Conservation (phyloP, 2,113 vertebrate genomes). For the Lucifuga dentata region DNA sequence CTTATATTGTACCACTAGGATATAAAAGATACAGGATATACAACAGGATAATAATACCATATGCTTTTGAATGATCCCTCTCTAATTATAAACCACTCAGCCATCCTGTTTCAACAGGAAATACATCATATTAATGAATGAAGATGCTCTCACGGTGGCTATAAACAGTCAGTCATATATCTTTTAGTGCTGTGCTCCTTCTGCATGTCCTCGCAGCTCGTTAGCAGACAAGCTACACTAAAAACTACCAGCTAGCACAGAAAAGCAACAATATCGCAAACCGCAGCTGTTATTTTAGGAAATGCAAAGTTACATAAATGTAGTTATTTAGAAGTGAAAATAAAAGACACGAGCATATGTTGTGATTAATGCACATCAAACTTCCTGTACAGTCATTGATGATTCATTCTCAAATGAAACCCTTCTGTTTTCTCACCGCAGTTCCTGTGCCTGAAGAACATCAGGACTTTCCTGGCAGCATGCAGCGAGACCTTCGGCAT, state of each 20-base stretch:
- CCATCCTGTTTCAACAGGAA: conserved; percentile 38
- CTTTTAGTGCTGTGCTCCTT: conserved; percentile 42
- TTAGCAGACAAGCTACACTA: conserved; percentile 23
- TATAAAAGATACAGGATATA: too few species aligned
- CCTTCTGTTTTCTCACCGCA: conserved; percentile 64
- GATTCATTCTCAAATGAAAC: conserved; percentile 5
- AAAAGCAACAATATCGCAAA: conserved; percentile 12
- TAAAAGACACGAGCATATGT: neutral
- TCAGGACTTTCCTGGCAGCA: conserved; percentile 92
- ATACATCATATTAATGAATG: conserved; percentile 46
- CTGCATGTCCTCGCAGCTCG: conserved; percentile 2
- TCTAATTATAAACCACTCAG: conserved; percentile 15
- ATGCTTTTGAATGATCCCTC: conserved; percentile 10
- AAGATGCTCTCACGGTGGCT: conserved; percentile 17
- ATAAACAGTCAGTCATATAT: conserved; percentile 37
- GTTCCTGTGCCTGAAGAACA: conserved; percentile 99
- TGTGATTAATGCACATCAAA: neutral
- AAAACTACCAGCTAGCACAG: conserved; percentile 1
- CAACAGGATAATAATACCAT: too few species aligned
- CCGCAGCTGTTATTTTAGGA: too few species aligned
- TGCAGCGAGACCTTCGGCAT: conserved; percentile 93
- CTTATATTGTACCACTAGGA: neutral
- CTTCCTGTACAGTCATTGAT: neutral
- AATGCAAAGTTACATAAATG: too few species aligned
- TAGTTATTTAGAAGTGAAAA: conserved; percentile 7